These are phyloP conservation scores for Pseudachorutes palmiensis DNA, from an alignment of 1,140 invertebrate genomes.

Conservation along the genomic window DNA sequence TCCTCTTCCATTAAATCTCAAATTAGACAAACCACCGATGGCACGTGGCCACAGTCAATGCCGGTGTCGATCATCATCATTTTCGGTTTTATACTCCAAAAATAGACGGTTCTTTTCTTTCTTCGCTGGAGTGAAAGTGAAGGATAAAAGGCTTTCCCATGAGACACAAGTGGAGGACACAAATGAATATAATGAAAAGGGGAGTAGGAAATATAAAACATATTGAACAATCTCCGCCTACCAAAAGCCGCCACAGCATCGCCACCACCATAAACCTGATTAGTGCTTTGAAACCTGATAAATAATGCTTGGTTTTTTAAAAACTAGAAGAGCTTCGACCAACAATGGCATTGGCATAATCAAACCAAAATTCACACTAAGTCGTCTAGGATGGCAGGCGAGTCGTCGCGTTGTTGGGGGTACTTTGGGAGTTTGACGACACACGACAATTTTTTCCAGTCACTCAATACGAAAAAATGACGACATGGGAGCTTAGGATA, in stretches of 20 bases:
- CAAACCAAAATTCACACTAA: background rate
- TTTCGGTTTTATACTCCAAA: background rate
- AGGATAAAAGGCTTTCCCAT: background rate
- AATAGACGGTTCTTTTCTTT: no score
- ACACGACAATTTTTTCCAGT: background rate
- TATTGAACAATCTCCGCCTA: background rate
- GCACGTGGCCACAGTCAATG: constrained; percentile 5
- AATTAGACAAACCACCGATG: constrained; percentile 11
- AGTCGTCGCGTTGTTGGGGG: background rate
- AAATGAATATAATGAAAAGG: background rate
- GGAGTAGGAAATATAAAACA: background rate
- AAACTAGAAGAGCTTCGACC: background rate
- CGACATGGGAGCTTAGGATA: no score
- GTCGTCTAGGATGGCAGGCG: background rate
- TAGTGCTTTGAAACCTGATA: background rate
- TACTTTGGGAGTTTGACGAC: background rate
- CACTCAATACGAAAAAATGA: no score
- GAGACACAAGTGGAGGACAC: background rate
- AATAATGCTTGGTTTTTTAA: background rate
- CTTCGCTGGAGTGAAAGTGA: background rate
- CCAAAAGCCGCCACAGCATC: background rate
- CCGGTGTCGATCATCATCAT: constrained; percentile 7
- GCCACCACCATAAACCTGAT: background rate
- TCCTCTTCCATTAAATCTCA: background rate
- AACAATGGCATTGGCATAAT: background rate